phyloP scores from a whole-genome alignment of 2,888 invertebrate genomes.

The Thereva unica region DNA sequence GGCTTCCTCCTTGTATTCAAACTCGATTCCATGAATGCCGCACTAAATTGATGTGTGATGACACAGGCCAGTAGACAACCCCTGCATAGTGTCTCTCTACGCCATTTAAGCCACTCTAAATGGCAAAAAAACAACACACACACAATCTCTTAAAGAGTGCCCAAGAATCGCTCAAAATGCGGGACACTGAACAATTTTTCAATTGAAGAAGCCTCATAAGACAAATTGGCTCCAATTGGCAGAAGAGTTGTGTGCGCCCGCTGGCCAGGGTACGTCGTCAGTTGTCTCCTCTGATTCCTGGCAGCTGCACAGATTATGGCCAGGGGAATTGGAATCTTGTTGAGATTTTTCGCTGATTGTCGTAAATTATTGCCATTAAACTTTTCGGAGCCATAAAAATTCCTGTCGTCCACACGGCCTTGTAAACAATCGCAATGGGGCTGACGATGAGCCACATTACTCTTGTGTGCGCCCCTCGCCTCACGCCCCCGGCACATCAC shows the following conservation, averaged over 20 bases:
- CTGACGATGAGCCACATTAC: too few species aligned
- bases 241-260: background rate
- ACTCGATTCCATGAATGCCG: background rate
- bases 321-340: too few species aligned
- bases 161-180: background rate
- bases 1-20: background rate
- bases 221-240: slow-evolving; percentile 23
- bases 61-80: background rate
- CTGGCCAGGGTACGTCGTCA: too few species aligned
- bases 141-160: background rate
- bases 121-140: slow-evolving; percentile 1
- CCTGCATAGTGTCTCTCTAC: background rate
- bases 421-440: too few species aligned
- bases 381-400: too few species aligned
- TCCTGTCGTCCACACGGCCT: too few species aligned
- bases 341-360: too few species aligned
- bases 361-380: too few species aligned
- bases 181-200: slow-evolving; percentile 14
- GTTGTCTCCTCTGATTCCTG: too few species aligned
- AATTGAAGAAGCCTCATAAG: slow-evolving; percentile 11
- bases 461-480: too few species aligned
- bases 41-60: slow-evolving; percentile 8
- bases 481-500: too few species aligned
- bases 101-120: background rate
- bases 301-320: too few species aligned